These are phyloP conservation scores for Micrastur ruficollis DNA, from an alignment of 2,797 vertebrate genomes.

Conservation along the genomic window DNA sequence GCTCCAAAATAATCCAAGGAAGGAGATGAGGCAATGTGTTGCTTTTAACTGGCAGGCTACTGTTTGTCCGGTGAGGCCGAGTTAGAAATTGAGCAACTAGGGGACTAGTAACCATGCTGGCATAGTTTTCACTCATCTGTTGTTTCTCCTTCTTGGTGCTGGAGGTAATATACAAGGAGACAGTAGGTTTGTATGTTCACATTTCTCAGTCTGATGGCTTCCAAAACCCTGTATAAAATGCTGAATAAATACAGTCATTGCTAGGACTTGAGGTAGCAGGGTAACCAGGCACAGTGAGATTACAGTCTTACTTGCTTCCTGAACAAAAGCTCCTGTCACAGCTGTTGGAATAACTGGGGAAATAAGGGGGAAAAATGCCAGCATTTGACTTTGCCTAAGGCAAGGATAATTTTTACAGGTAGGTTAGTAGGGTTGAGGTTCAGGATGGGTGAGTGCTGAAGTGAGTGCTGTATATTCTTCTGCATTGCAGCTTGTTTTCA, in stretches of 20 bases:
- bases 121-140: neutral
- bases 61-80: neutral
- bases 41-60: neutral
- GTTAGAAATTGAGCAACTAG: neutral
- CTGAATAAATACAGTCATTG: neutral
- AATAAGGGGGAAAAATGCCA: neutral
- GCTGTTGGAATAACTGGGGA: neutral
- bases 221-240: neutral
- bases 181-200: neutral
- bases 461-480: neutral
- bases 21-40: neutral
- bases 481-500: neutral
- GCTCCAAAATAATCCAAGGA: conserved; percentile 34
- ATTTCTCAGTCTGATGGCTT: neutral
- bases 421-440: neutral
- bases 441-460: neutral
- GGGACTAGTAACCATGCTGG: neutral
- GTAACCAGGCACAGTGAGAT: neutral
- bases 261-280: neutral
- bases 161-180: neutral
- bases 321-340: neutral
- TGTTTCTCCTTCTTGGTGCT: neutral
- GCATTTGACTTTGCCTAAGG: neutral
- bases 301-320: neutral
- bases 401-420: neutral